Percentiles rank a stretch among this genome's conserved stretches.
Evolutionary conservation across 2,113 vertebrate genomes (phyloP).

Genomic region (Oreochromis tanganicae): DNA sequence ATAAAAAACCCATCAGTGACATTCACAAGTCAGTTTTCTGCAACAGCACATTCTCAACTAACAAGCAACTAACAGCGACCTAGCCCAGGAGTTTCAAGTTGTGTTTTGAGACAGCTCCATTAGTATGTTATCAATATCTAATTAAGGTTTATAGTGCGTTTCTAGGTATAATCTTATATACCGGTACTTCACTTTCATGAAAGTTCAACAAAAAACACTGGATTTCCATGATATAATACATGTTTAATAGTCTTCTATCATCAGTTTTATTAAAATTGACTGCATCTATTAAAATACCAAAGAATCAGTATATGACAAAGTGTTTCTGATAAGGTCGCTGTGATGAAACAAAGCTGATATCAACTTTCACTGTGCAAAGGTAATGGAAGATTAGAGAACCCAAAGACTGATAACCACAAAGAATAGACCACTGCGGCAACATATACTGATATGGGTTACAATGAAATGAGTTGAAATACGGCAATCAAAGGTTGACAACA

Average conservation of each 20-base stretch:
- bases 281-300: background rate
- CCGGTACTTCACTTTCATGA: background rate
- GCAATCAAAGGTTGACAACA: background rate
- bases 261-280: background rate
- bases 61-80: background rate
- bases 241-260: rapidly evolving
- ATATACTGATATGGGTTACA: background rate
- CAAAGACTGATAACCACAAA: background rate
- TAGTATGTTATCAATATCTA: background rate
- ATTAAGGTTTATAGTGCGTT: background rate
- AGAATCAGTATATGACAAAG: background rate
- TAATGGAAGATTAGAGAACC: background rate
- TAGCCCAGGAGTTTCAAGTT: background rate
- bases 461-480: constrained; percentile 14
- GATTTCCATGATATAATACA: background rate
- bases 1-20: background rate
- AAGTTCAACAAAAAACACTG: background rate
- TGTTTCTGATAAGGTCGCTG: background rate
- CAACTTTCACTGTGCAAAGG: background rate
- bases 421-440: background rate
- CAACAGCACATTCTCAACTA: background rate
- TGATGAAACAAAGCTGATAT: background rate
- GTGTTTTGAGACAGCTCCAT: background rate
- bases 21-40: background rate
- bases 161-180: background rate